Base-by-base conservation (phyloP, 2,888 invertebrate genomes). In the Nomada fucata region DNA sequence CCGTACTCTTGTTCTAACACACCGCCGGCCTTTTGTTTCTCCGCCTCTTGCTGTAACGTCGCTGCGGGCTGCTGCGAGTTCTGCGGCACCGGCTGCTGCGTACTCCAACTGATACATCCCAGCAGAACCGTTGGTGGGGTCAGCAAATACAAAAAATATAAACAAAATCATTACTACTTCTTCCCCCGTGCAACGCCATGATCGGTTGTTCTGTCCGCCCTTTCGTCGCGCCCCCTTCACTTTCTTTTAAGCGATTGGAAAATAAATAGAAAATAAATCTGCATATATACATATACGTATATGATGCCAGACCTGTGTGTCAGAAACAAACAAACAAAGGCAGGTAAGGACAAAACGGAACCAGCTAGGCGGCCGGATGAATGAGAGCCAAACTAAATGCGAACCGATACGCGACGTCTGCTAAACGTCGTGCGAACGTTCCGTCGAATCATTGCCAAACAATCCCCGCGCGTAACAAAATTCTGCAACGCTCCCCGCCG, bases 141-240 rank as follows among this genome's bases (percentile, higher is more conserved):
- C 93, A 90, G 93, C 93, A 93, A 93, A 93, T 93, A 93, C 92
- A 94, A 94, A 93, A 94, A 93, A 93, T 92, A 93, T 93, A 93
- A 94, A 93, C 92, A 93, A 93, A 93, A 91, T 86, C 90, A 92
- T 93, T 93, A 93, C 93, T 93, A 92, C 85, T 86, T 90, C 91
- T 91, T 88, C 89, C 87, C 36, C 86, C 83, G 84, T 81, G 73
- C 76, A 86, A 78, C 65, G 87, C 88, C 90, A 90, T 88, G 88
- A 82, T 85, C 86, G 88, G 88, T 87, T 84, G 87, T 77, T 79
- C 78, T 84, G 86, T 69, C 85, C 74, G 86, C 76, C 79, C 87
- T 84, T 88, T 85, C 78, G 73, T 55, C 23, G 11, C 20, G 70
- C 83, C 75, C 86, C 78, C 87, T 79, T 89, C 88, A 83, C 86